Conservation (phyloP, 2,888 invertebrate genomes). For the Blera fallax region DNA sequence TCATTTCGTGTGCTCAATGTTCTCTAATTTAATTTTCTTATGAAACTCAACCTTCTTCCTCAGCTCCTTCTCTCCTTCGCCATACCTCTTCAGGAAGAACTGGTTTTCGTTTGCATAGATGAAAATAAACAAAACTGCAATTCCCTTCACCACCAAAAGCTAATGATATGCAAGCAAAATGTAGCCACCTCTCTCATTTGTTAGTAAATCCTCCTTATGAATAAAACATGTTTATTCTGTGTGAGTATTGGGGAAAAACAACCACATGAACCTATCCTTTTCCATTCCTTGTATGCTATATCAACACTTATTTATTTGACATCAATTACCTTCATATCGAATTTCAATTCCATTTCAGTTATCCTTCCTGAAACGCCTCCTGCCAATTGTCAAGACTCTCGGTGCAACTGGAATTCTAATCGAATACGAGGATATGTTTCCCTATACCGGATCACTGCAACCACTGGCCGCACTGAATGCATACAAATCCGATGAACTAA, state of each 20-base stretch:
- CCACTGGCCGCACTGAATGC: conserved; percentile 84
- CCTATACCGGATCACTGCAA: conserved; percentile 85
- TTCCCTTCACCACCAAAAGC: not conserved
- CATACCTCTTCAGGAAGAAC: no score
- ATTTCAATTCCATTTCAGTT: conserved; percentile 80
- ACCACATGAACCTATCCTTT: not conserved
- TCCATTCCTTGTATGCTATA: not conserved
- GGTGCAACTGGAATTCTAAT: conserved; percentile 88
- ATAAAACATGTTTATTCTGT: conserved; percentile 24
- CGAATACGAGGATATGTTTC: conserved; percentile 93
- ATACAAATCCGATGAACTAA: conserved; percentile 79
- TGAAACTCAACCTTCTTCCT: no score
- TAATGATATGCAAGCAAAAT: conserved; percentile 18
- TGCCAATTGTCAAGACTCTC: conserved; percentile 84
- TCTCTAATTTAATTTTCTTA: not conserved
- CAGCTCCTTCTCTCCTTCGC: not conserved
- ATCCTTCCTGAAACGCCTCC: conserved; percentile 84
- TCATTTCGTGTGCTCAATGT: not conserved
- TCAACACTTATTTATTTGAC: conserved; percentile 14
- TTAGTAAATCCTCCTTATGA: conserved; percentile 6
- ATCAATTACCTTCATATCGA: conserved; percentile 80
- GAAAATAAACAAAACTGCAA: conserved; percentile 27
- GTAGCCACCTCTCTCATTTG: not conserved
- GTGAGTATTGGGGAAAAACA: conserved; percentile 8
- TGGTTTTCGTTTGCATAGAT: no score